Conservation (phyloP, 2,113 vertebrate genomes). For the Mus musculus region GRCm39 chr4:133634501-133635000, state of each 20-base stretch:
- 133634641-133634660: not conserved
- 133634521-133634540: not conserved
- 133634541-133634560: not conserved
- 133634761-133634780: not conserved
- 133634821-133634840: not conserved
- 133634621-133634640: not conserved
- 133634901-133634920: not conserved
- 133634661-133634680: not conserved
- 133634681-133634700: not conserved
- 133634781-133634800: not conserved
- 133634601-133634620: not conserved
- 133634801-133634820: not conserved
- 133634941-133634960: not conserved
- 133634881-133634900: not conserved
- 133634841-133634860: not conserved
- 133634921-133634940: not conserved
- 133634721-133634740: not conserved
- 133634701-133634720: not conserved
- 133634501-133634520: not conserved
- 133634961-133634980: not conserved
- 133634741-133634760: not conserved
- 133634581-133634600: not conserved
- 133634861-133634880: not conserved
- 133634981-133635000: not conserved
- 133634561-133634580: not conserved